Evolutionary conservation across 2,797 vertebrate genomes (phyloP).

Genomic region (Cynopterus sphinx): DNA sequence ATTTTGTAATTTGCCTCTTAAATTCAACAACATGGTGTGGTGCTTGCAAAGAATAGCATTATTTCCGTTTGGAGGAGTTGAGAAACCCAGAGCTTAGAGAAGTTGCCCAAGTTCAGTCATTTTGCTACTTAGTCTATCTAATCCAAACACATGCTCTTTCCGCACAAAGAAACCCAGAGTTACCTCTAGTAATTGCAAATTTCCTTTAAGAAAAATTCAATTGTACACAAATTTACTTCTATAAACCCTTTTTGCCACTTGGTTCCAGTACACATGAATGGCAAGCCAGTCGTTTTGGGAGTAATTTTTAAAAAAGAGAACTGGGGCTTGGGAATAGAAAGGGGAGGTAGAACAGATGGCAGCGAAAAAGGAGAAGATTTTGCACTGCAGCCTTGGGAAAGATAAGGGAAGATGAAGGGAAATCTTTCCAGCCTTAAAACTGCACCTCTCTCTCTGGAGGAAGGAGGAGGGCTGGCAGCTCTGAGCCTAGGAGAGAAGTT

Average conservation of each 20-base stretch:
- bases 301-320: constrained; percentile 52
- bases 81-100: background rate
- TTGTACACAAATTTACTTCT: background rate
- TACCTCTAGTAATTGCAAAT: background rate
- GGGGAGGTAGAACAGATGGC: background rate
- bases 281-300: background rate
- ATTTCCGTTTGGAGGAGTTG: background rate
- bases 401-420: constrained; percentile 20
- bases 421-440: background rate
- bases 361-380: constrained; percentile 13
- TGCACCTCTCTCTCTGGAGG: background rate
- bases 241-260: constrained; percentile 34
- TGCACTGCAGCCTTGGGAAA: constrained; percentile 42
- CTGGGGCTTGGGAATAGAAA: constrained; percentile 34
- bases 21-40: background rate
- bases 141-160: constrained; percentile 3
- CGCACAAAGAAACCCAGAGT: background rate
- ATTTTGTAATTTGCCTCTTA: background rate
- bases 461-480: too few relatives aligned
- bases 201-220: constrained; percentile 54
- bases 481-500: background rate
- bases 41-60: background rate
- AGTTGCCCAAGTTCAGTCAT: background rate
- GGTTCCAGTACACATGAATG: background rate
- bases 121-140: background rate